Percentiles rank a stretch among this genome's conserved stretches.
phyloP scores from a whole-genome alignment of 1,140 invertebrate species.

The Panulirus ornatus region DNA sequence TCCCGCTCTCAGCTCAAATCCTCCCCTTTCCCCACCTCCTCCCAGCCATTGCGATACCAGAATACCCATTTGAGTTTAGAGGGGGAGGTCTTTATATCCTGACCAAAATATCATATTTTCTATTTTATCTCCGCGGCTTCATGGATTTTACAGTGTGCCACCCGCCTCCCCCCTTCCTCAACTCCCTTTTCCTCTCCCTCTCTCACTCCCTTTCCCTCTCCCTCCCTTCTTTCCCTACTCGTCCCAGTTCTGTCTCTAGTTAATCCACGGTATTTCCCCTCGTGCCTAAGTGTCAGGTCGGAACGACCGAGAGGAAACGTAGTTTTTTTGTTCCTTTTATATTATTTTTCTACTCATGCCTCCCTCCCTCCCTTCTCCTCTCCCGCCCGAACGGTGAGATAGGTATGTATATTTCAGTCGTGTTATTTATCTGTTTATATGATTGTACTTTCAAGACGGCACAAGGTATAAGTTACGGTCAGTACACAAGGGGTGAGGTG shows the following conservation, averaged over 20 bases:
- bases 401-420: too few relatives aligned
- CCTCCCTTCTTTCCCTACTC: background rate
- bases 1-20: background rate
- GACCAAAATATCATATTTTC: background rate
- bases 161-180: background rate
- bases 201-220: background rate
- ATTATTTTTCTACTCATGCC: background rate
- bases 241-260: background rate
- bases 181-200: background rate
- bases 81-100: too few relatives aligned
- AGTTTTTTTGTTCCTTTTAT: background rate
- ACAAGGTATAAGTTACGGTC: too few relatives aligned
- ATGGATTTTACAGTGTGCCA: background rate
- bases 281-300: too few relatives aligned
- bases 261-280: background rate
- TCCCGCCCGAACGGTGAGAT: too few relatives aligned
- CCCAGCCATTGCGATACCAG: too few relatives aligned
- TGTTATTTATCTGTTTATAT: too few relatives aligned
- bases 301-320: too few relatives aligned
- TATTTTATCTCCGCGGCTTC: background rate
- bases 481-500: too few relatives aligned
- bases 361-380: constrained; percentile 2
- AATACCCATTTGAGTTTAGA: too few relatives aligned
- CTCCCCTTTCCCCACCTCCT: too few relatives aligned
- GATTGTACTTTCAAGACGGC: too few relatives aligned